phyloP scores from a whole-genome alignment of 1,140 invertebrate species.

The Halotydeus destructor region DNA sequence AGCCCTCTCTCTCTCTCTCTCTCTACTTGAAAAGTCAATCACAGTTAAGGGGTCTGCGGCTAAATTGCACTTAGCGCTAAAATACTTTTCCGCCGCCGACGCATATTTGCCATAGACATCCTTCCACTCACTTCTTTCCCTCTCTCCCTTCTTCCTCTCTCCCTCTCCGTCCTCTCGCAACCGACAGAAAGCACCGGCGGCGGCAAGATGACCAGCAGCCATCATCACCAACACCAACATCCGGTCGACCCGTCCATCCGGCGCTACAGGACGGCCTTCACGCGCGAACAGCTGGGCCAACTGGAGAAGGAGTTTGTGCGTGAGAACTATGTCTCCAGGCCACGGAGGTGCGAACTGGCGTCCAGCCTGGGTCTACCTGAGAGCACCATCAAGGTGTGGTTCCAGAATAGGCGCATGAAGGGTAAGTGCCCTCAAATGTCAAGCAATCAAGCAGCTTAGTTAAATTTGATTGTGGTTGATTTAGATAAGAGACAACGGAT shows the following conservation, averaged over 20 bases:
- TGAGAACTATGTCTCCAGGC: slow-evolving; percentile 93
- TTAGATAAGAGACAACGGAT: slow-evolving; percentile 68
- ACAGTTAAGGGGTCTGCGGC: too few species aligned
- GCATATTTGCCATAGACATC: too few species aligned
- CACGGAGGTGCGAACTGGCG: slow-evolving; percentile 82
- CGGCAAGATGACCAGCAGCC: too few species aligned
- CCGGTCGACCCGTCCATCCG: slow-evolving; percentile 36
- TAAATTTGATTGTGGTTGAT: slow-evolving; percentile 51
- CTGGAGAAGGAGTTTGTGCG: slow-evolving; percentile 93
- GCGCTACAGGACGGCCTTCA: slow-evolving; percentile 91
- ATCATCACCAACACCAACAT: neutral
- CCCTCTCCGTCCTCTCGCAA: too few species aligned
- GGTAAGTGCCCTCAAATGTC: too few species aligned
- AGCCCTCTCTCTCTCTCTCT: too few species aligned
- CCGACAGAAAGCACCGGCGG: too few species aligned
- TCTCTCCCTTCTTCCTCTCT: too few species aligned
- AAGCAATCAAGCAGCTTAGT: slow-evolving; percentile 65
- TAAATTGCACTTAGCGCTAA: too few species aligned
- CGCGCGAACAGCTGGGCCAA: slow-evolving; percentile 70
- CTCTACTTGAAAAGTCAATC: too few species aligned
- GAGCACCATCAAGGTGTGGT: slow-evolving; percentile 98
- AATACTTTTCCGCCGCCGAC: too few species aligned
- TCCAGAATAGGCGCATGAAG: slow-evolving; percentile 98
- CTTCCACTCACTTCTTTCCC: too few species aligned
- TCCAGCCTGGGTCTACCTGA: slow-evolving; percentile 78